Conservation (phyloP, 1,140 invertebrate species). For the Diploscapter pachys region DNA sequence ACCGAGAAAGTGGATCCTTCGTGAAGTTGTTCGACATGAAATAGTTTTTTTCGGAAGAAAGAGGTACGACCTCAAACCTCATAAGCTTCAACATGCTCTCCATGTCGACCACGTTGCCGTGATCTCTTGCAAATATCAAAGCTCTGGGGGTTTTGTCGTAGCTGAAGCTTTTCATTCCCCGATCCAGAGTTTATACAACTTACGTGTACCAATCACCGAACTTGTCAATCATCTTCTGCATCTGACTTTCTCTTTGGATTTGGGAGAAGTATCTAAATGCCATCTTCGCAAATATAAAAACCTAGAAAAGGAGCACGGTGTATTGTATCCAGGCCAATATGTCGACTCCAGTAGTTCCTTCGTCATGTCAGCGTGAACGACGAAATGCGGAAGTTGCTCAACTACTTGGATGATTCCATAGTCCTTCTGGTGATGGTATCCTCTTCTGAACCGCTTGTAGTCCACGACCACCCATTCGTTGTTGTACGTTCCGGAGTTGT, state of each 20-base stretch:
- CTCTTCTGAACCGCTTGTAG: conserved; percentile 66
- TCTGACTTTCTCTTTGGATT: conserved; percentile 66
- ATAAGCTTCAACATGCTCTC: conserved; percentile 67
- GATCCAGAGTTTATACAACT: background rate
- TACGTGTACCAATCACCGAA: conserved; percentile 70
- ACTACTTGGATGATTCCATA: conserved; percentile 71
- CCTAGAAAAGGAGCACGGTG: conserved; percentile 66
- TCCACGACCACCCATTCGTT: conserved; percentile 80
- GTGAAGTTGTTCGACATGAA: conserved; percentile 34
- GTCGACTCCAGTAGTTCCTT: conserved; percentile 60
- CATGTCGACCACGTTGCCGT: conserved; percentile 64
- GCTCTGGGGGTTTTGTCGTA: conserved; percentile 68
- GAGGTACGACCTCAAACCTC: conserved; percentile 58
- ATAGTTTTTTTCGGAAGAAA: background rate
- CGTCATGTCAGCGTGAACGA: conserved; percentile 60
- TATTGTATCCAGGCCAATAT: conserved; percentile 76
- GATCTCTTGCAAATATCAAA: conserved; percentile 67
- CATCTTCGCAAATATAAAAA: too few species aligned
- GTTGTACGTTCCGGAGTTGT: conserved; percentile 76
- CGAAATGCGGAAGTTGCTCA: conserved; percentile 72
- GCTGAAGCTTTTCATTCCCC: background rate
- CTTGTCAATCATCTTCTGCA: conserved; percentile 64
- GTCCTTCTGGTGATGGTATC: conserved; percentile 58
- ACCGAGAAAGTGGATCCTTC: conserved; percentile 70
- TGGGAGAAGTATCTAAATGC: conserved; percentile 63